phyloP scores from a whole-genome alignment of 1,140 invertebrate genomes.

The Metopolophium dirhodum region DNA sequence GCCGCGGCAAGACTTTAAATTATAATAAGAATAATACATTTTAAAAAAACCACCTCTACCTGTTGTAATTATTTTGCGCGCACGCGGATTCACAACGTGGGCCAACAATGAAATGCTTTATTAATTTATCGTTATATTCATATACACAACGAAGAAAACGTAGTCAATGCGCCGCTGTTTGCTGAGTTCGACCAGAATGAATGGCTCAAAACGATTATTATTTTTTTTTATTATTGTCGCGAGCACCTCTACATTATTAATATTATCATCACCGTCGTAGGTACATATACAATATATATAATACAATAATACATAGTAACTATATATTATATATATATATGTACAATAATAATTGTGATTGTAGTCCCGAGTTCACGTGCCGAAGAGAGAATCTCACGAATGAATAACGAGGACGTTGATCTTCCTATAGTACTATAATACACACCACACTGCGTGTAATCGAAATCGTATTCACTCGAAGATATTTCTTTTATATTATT shows the following conservation, averaged over 20 bases:
- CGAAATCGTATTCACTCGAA: neutral
- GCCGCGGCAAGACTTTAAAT: neutral
- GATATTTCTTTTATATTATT: neutral
- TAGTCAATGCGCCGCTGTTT: neutral
- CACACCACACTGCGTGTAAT: neutral
- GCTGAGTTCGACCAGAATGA: neutral
- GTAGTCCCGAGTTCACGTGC: neutral
- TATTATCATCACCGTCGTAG: neutral
- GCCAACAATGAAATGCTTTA: neutral
- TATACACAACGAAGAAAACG: neutral
- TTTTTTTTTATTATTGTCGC: neutral
- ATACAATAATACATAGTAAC: neutral
- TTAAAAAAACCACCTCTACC: neutral
- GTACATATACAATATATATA: neutral
- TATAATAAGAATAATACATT: neutral
- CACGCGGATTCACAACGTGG: neutral
- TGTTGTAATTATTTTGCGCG: neutral
- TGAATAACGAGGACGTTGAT: slow-evolving; percentile 13
- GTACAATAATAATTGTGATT: neutral
- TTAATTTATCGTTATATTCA: neutral
- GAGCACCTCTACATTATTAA: neutral
- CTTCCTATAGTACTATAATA: neutral
- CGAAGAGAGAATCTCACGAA: neutral
- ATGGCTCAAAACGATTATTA: slow-evolving; percentile 6
- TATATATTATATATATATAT: neutral